Percentiles rank a stretch among this genome's conserved stretches.
Conservation (phyloP, 2,888 invertebrate species). For the Hirudinaria manillensis region DNA sequence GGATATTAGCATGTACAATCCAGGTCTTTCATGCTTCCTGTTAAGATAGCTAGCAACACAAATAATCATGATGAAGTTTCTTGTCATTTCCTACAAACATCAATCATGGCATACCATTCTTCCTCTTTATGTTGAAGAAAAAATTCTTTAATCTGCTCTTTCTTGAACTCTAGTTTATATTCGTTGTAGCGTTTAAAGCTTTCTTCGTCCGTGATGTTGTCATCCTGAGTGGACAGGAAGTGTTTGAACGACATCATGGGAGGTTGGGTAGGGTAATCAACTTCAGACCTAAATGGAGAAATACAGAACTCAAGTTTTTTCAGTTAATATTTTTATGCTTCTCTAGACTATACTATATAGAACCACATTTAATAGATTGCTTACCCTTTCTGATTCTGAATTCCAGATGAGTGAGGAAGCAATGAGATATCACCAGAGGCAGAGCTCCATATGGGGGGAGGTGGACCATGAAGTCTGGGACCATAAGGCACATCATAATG, state of each 20-base stretch:
- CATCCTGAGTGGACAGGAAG: constrained; percentile 90
- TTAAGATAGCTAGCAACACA: constrained; percentile 14
- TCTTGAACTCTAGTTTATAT: constrained; percentile 91
- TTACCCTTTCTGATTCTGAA: constrained; percentile 9
- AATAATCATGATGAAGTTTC: not conserved
- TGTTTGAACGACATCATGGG: constrained; percentile 95
- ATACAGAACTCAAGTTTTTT: not conserved
- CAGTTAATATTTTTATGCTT: not conserved
- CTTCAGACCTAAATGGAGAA: constrained; percentile 14
- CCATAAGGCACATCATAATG: constrained; percentile 43
- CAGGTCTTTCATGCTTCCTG: not conserved
- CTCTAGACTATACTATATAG: not conserved
- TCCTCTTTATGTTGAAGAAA: constrained; percentile 98
- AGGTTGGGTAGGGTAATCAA: constrained; percentile 69
- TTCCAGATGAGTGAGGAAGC: not conserved
- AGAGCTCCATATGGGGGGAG: constrained; percentile 40
- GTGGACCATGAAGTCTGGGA: constrained; percentile 35
- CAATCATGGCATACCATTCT: constrained; percentile 74
- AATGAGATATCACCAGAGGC: constrained; percentile 33
- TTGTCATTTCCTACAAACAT: not conserved
- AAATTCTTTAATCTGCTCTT: constrained; percentile 94
- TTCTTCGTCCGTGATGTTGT: constrained; percentile 84
- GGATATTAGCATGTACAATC: not conserved
- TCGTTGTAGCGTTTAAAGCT: constrained; percentile 96
- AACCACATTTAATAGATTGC: not conserved